A percentile compares a stretch with the other conserved stretches of the same genome.
Evolutionary conservation across 2,888 invertebrate genomes (phyloP).

Genomic region (Camponotus fellah): DNA sequence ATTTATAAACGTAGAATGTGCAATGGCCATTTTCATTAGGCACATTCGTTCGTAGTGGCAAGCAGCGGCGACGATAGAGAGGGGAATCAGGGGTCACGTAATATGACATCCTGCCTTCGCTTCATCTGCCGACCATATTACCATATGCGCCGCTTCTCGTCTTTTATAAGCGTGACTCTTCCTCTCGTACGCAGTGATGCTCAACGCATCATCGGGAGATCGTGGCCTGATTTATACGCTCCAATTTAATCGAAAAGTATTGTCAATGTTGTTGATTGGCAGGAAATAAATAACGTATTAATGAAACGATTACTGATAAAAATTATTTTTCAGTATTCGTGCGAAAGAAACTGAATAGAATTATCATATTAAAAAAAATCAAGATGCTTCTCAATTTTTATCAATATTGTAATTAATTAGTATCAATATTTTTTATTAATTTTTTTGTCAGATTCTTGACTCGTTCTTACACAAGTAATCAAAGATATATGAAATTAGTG

Average conservation of each 20-base stretch:
- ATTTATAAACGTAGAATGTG: slow-evolving; percentile 77
- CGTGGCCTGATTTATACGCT: background rate
- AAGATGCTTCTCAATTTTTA: background rate
- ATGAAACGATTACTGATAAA: background rate
- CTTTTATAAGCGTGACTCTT: slow-evolving; percentile 61
- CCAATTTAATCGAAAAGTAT: background rate
- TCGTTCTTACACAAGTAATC: background rate
- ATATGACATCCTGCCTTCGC: slow-evolving; percentile 84
- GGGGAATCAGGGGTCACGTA: slow-evolving; percentile 82
- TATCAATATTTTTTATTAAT: background rate
- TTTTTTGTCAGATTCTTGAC: background rate
- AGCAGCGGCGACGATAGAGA: slow-evolving; percentile 52
- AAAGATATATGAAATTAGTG: background rate
- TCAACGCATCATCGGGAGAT: slow-evolving; percentile 51
- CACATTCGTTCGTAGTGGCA: slow-evolving; percentile 74
- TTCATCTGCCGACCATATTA: slow-evolving; percentile 79
- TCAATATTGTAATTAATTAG: too few species aligned
- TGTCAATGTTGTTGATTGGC: background rate
- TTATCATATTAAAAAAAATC: background rate
- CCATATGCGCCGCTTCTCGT: slow-evolving; percentile 75
- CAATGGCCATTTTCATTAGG: slow-evolving; percentile 81
- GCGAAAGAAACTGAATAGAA: background rate
- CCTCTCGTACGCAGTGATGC: slow-evolving; percentile 64
- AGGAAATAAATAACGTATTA: background rate
- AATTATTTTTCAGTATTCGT: background rate